A percentile compares a stretch with the other conserved stretches of the same genome.
Evolutionary conservation across 2,113 vertebrate genomes (phyloP).

Genomic region (Prionailurus viverrinus): DNA sequence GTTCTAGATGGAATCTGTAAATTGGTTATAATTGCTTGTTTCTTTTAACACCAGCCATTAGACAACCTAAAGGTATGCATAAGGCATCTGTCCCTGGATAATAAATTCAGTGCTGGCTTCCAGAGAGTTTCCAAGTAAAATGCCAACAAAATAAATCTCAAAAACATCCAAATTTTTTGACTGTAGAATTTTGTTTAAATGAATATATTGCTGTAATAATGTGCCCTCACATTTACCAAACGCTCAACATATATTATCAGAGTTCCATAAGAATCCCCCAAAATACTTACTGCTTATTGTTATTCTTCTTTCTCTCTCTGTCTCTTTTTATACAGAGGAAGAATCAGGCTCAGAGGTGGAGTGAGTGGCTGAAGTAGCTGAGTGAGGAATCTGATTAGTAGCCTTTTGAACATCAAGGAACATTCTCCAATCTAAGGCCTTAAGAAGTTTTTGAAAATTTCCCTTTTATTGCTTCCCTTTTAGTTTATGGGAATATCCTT

Average conservation of each 20-base stretch:
- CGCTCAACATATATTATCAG: neutral
- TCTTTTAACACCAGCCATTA: neutral
- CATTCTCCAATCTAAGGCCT: neutral
- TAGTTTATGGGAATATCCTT: neutral
- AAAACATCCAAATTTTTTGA: neutral
- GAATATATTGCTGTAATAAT: neutral
- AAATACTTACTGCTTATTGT: neutral
- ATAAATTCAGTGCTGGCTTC: neutral
- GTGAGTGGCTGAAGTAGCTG: neutral
- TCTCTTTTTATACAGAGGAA: neutral
- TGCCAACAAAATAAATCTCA: neutral
- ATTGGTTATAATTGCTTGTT: neutral
- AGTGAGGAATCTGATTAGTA: neutral
- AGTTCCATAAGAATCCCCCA: neutral
- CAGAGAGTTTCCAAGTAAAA: constrained; percentile 14
- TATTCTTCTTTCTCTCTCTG: neutral
- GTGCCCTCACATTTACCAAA: neutral
- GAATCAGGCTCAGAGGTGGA: neutral
- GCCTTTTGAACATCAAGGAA: neutral
- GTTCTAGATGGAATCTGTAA: neutral
- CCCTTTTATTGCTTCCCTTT: neutral
- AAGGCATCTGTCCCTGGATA: neutral
- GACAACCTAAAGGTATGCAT: neutral
- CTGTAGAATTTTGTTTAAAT: constrained; percentile 33
- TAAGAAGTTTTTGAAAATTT: neutral